Conservation (phyloP, 2,888 invertebrate species). For the Halictus ligatus region DNA sequence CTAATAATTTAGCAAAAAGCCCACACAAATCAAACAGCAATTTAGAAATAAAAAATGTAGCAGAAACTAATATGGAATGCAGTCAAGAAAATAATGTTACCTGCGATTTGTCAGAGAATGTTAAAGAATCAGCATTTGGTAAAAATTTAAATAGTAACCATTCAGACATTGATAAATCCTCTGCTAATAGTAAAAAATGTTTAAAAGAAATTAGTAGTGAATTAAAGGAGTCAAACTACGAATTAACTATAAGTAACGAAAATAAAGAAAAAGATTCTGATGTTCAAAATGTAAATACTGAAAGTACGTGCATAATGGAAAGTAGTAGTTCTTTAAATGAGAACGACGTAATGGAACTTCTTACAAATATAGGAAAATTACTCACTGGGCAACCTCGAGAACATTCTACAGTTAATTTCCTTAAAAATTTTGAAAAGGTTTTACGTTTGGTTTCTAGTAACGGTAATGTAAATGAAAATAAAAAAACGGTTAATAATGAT, state of each 20-base stretch:
- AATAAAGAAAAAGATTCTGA: background rate
- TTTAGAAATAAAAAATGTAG: slow-evolving; percentile 48
- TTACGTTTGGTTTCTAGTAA: slow-evolving; percentile 68
- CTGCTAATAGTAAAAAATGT: slow-evolving; percentile 65
- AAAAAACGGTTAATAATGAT: background rate
- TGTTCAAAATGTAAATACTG: slow-evolving; percentile 11
- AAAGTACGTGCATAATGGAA: slow-evolving; percentile 6
- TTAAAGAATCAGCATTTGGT: slow-evolving; percentile 44
- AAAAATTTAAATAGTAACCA: slow-evolving; percentile 45
- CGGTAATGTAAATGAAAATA: slow-evolving; percentile 33
- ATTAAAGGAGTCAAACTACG: background rate
- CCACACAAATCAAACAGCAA: slow-evolving; percentile 31
- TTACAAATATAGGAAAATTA: slow-evolving; percentile 73
- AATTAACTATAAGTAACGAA: background rate
- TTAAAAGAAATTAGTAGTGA: slow-evolving; percentile 46
- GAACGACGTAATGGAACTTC: slow-evolving; percentile 69
- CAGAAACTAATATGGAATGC: slow-evolving; percentile 54
- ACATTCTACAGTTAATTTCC: slow-evolving; percentile 62
- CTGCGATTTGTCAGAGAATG: slow-evolving; percentile 41
- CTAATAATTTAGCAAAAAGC: slow-evolving; percentile 63
- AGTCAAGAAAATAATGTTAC: slow-evolving; percentile 64
- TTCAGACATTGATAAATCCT: slow-evolving; percentile 59
- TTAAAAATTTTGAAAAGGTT: slow-evolving; percentile 73
- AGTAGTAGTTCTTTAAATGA: slow-evolving; percentile 55
- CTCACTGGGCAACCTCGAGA: slow-evolving; percentile 70